phyloP scores from a whole-genome alignment of 1,140 invertebrate genomes.

The Aphaenogaster floridana region DNA sequence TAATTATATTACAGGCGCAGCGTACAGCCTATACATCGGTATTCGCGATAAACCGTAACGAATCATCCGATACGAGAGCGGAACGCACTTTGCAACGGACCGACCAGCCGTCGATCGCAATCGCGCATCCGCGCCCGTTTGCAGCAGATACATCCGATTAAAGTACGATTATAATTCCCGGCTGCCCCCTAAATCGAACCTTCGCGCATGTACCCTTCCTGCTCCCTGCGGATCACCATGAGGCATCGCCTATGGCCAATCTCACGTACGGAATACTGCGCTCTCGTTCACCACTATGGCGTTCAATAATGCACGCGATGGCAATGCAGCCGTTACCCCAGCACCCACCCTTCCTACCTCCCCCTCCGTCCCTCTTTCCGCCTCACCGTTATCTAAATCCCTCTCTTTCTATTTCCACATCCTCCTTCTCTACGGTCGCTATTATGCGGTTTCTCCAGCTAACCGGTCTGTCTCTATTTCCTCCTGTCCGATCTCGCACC shows the following conservation, averaged over 20 bases:
- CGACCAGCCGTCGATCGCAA: conserved; percentile 50
- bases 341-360: conserved; percentile 30
- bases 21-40: background rate
- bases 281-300: conserved; percentile 22
- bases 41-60: conserved; percentile 57
- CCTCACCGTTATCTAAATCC: background rate
- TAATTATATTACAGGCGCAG: conserved; percentile 47
- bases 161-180: conserved; percentile 77
- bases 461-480: conserved; percentile 53
- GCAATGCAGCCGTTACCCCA: conserved; percentile 1
- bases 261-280: conserved; percentile 36
- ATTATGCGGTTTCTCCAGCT: conserved; percentile 36
- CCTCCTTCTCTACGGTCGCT: conserved; percentile 18
- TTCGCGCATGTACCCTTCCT: conserved; percentile 64
- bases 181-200: conserved; percentile 75
- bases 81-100: conserved; percentile 25
- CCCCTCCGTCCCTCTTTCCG: background rate
- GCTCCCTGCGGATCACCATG: conserved; percentile 40
- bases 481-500: background rate
- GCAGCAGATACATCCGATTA: conserved; percentile 64
- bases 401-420: conserved; percentile 43
- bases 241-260: conserved; percentile 57
- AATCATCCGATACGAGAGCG: conserved; percentile 30
- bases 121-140: conserved; percentile 61
- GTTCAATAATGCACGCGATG: conserved; percentile 49